Evolutionary conservation across 2,113 vertebrate genomes (phyloP).

Genomic region (Tilapia sparmanii): DNA sequence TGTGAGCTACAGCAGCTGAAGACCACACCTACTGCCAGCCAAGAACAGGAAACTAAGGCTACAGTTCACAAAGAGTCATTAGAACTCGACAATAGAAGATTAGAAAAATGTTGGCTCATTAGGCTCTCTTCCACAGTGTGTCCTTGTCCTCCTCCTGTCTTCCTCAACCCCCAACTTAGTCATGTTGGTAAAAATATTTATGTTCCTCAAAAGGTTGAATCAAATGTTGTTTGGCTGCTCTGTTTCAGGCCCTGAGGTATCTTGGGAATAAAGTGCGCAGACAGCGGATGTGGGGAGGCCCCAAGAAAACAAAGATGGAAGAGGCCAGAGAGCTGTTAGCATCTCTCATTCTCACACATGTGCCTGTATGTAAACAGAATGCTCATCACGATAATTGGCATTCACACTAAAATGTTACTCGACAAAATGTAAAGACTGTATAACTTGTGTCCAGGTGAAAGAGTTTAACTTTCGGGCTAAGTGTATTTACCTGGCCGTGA

Average conservation of each 20-base stretch:
- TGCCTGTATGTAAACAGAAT: slow-evolving; percentile 71
- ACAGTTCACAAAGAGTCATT: not conserved
- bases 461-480: slow-evolving; percentile 98
- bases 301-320: slow-evolving; percentile 98
- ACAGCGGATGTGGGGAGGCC: slow-evolving; percentile 97
- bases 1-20: not conserved
- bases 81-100: not conserved
- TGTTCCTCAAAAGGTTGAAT: not conserved
- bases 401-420: not conserved
- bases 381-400: not conserved
- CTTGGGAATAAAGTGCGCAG: slow-evolving; percentile 96
- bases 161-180: not conserved
- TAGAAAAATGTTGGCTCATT: not conserved
- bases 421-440: not conserved
- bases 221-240: not conserved
- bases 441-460: slow-evolving; percentile 79
- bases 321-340: slow-evolving; percentile 94
- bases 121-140: not conserved
- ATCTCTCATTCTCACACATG: slow-evolving; percentile 91
- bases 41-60: not conserved
- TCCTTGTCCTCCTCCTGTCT: not conserved
- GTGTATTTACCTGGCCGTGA: slow-evolving; percentile 96
- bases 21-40: not conserved
- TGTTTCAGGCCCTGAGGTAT: slow-evolving; percentile 86
- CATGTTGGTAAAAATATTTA: not conserved